These are phyloP conservation scores for Lamellibrachia luymesi DNA, from an alignment of 1,140 invertebrate species.

Conservation along the genomic window DNA sequence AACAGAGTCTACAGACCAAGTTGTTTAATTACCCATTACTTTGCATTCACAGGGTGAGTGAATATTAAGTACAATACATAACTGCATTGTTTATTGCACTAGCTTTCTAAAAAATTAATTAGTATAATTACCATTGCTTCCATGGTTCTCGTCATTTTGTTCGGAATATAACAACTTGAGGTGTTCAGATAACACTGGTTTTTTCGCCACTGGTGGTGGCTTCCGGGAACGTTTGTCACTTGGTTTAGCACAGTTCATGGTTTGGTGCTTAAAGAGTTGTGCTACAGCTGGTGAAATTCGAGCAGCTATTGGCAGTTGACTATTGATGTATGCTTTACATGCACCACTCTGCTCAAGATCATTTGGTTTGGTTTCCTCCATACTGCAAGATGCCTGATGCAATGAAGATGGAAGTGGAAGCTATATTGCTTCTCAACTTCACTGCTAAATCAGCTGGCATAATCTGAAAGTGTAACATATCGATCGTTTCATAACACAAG, in stretches of 20 bases:
- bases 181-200: background rate
- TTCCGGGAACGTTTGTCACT: background rate
- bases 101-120: background rate
- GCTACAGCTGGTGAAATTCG: too few relatives aligned
- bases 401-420: background rate
- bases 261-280: background rate
- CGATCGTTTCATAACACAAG: background rate
- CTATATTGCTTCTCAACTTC: background rate
- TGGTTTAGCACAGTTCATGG: background rate
- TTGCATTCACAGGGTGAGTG: too few relatives aligned
- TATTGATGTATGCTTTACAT: background rate
- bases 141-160: background rate
- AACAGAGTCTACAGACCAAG: too few relatives aligned
- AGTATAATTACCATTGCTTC: background rate
- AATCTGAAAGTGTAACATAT: background rate
- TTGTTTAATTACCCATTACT: too few relatives aligned
- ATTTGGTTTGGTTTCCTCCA: background rate
- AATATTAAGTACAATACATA: background rate
- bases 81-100: background rate
- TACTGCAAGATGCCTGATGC: background rate
- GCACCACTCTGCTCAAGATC: background rate
- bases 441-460: too few relatives aligned
- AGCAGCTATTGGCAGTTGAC: background rate
- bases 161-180: background rate
- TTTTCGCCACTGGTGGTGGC: background rate